Percentiles rank a stretch among this genome's conserved stretches.
phyloP scores from a whole-genome alignment of 2,113 vertebrate genomes.

The Calyptomena viridis region DNA sequence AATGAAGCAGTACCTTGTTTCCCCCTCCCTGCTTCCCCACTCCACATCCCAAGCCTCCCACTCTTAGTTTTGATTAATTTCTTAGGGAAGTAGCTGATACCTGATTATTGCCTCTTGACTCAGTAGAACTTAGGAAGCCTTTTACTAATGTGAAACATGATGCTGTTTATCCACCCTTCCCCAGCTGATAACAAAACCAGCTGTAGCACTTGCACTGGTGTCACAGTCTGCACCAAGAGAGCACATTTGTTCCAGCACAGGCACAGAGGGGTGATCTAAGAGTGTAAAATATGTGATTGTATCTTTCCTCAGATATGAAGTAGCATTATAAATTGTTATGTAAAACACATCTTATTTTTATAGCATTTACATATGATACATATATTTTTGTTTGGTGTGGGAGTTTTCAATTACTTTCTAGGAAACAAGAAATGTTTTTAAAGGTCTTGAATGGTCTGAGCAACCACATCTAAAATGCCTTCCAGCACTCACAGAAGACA shows the following conservation, averaged over 20 bases:
- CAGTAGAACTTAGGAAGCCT: background rate
- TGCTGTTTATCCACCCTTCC: background rate
- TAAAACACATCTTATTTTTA: background rate
- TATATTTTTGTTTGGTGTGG: background rate
- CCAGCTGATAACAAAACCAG: background rate
- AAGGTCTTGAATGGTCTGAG: background rate
- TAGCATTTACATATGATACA: background rate
- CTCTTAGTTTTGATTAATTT: background rate
- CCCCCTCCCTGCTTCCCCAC: background rate
- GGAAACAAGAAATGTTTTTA: background rate
- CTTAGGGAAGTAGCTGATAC: background rate
- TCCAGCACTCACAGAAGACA: background rate
- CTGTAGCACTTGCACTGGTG: background rate
- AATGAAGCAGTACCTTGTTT: background rate
- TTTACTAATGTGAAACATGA: background rate
- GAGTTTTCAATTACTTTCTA: conserved; percentile 30
- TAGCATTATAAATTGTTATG: background rate
- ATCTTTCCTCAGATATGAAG: background rate
- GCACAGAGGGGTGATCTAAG: background rate
- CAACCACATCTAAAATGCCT: background rate
- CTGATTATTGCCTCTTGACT: background rate
- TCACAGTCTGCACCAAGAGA: background rate
- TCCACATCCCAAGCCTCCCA: background rate
- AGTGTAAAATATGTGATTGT: background rate
- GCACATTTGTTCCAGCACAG: background rate